A percentile compares a stretch with the other conserved stretches of the same genome.
Conservation (phyloP, 2,888 invertebrate genomes). For the Chalcosyrphus nemorum region DNA sequence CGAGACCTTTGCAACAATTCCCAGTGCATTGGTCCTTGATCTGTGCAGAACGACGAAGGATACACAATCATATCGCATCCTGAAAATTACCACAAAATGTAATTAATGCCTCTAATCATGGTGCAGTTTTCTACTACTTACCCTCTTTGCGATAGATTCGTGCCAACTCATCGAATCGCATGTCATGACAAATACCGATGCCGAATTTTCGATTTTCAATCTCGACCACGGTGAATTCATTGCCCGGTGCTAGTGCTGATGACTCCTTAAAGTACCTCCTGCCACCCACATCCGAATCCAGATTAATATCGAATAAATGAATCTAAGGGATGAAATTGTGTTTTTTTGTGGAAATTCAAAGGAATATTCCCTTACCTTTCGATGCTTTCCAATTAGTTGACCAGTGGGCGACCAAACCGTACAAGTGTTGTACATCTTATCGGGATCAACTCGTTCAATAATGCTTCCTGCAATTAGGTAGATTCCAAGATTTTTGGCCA, state of each 20-base stretch:
- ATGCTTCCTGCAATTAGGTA: conserved; percentile 95
- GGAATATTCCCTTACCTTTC: conserved; percentile 87
- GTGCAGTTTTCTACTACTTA: conserved; percentile 75
- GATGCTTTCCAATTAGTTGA: conserved; percentile 88
- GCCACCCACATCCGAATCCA: conserved; percentile 85
- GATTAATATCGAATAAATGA: conserved; percentile 97
- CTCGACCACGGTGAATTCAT: conserved; percentile 88
- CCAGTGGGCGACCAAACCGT: conserved; percentile 93
- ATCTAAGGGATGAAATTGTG: conserved; percentile 83
- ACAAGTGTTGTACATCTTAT: conserved; percentile 92
- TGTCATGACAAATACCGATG: conserved; percentile 96
- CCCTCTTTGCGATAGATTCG: conserved; percentile 86
- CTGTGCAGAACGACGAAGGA: conserved; percentile 91
- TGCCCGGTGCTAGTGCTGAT: conserved; percentile 89
- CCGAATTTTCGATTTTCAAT: conserved; percentile 89
- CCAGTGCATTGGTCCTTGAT: conserved; percentile 94
- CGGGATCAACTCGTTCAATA: conserved; percentile 87
- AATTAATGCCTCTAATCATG: not conserved
- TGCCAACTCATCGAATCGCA: conserved; percentile 95
- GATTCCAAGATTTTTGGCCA: conserved; percentile 89
- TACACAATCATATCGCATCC: conserved; percentile 94
- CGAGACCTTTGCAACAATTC: conserved; percentile 90
- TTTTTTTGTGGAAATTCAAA: not conserved
- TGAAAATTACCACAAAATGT: conserved; percentile 76
- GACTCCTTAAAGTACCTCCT: conserved; percentile 96